These are phyloP conservation scores for Julus scanicus DNA, from an alignment of 2,888 invertebrate species.

Conservation along the genomic window DNA sequence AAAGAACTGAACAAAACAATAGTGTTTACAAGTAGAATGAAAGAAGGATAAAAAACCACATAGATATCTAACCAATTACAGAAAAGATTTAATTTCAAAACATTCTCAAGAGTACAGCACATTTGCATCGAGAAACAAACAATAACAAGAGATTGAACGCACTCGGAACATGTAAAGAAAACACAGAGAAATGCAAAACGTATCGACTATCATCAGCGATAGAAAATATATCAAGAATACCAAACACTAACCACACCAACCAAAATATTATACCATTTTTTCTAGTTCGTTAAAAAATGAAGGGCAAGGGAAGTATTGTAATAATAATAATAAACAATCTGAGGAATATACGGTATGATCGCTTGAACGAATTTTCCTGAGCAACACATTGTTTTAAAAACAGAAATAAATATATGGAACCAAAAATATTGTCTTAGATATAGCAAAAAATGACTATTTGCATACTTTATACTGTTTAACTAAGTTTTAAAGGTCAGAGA, in stretches of 20 bases:
- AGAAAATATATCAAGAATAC: neutral
- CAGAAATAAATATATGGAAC: too few relatives aligned
- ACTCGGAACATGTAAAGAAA: neutral
- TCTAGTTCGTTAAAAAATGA: too few relatives aligned
- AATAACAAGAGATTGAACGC: neutral
- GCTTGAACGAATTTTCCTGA: too few relatives aligned
- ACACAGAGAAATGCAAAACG: neutral
- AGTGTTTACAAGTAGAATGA: neutral
- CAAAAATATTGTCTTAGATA: too few relatives aligned
- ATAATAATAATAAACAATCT: too few relatives aligned
- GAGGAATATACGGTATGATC: too few relatives aligned
- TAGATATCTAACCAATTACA: neutral
- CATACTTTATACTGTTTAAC: neutral
- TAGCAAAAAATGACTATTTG: too few relatives aligned
- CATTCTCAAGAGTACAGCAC: neutral
- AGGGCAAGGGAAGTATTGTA: too few relatives aligned
- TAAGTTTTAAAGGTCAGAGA: too few relatives aligned
- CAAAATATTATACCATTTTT: too few relatives aligned
- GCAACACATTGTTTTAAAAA: too few relatives aligned
- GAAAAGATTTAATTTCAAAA: constrained; percentile 14
- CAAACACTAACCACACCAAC: neutral
- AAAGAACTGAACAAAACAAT: neutral
- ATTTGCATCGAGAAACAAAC: neutral
- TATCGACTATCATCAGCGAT: neutral
- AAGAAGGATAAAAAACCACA: neutral